phyloP scores from a whole-genome alignment of 2,113 vertebrate species.

The Pycnonotus jocosus region DNA sequence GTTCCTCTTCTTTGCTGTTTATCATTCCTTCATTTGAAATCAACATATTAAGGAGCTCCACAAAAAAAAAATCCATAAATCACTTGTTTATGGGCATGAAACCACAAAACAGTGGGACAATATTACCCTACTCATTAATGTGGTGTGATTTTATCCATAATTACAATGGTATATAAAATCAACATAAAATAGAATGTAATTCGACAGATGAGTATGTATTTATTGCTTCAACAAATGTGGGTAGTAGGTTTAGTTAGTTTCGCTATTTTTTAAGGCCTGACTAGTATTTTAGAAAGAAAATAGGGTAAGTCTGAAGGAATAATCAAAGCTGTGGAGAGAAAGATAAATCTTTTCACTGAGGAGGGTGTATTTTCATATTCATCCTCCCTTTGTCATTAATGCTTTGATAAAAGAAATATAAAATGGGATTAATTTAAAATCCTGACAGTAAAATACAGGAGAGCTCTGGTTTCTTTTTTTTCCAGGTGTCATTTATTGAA shows the following conservation, averaged over 20 bases:
- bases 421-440: not conserved
- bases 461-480: not conserved
- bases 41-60: not conserved
- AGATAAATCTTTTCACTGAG: not conserved
- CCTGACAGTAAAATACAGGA: not conserved
- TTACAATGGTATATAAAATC: not conserved
- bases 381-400: not conserved
- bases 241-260: not conserved
- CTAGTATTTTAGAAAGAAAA: not conserved
- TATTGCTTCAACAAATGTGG: not conserved
- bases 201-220: not conserved
- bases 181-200: not conserved
- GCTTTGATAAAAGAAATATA: not conserved
- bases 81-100: not conserved
- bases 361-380: not conserved
- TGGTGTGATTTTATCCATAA: not conserved
- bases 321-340: not conserved
- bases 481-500: not conserved
- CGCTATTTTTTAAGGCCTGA: not conserved
- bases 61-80: not conserved
- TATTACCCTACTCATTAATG: not conserved
- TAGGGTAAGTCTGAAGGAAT: not conserved
- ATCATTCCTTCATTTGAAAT: not conserved
- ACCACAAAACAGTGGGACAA: not conserved
- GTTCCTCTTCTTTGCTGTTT: not conserved